Evolutionary conservation across 2,113 vertebrate genomes (phyloP), one percentile per base, ranked within the genome.

Genomic region (Gobiocypris rarus): DNA sequence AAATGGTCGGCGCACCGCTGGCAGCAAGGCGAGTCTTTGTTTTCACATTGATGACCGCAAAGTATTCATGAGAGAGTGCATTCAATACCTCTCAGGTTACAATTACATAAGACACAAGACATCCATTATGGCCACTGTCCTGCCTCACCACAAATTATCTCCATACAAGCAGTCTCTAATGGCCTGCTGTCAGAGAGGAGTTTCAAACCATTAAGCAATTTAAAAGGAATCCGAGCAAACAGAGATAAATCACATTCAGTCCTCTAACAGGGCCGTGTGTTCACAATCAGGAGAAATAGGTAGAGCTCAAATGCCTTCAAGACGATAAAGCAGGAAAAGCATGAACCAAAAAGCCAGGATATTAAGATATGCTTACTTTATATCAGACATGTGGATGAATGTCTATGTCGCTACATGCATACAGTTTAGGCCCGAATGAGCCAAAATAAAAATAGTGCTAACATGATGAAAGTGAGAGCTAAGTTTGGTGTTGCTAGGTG

Each of bases 191-290:
- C 89, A 91, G 87, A 90, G 90, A 87, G 86, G 85, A 87, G 88
- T 85, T 92, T 92, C 90, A 89, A 91, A 88, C 89, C 90, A 91
- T 93, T 93, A 90, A 90, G 90, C 89, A 92, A 93, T 93, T 91
- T 92, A 90, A 69, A 79, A 89, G 77, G 88, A 93, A 90, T 91
- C 85, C 84, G 88, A 87, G 87, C 88, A 88, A 83, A 89, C 80
- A 71, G 63, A 93, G 91, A 91, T 91, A 89, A 92, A 91, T 88
- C 90, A 84, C 88, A 89, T 90, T 89, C 63, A 88, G 90, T 85
- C 83, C 87, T 82, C 84, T 87, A 88, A 89, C 80, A 79, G 84
- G 81, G 81, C 86, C 85, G 89, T 86, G 86, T 90, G 88, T 77
- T 89, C 48, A 82, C 88, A 89, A 87, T 86, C 82, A 24, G 84